Evolutionary conservation across 1,140 invertebrate species (phyloP), one percentile per base, ranked within the genome.

Genomic region (Leptoteleia sp.): DNA sequence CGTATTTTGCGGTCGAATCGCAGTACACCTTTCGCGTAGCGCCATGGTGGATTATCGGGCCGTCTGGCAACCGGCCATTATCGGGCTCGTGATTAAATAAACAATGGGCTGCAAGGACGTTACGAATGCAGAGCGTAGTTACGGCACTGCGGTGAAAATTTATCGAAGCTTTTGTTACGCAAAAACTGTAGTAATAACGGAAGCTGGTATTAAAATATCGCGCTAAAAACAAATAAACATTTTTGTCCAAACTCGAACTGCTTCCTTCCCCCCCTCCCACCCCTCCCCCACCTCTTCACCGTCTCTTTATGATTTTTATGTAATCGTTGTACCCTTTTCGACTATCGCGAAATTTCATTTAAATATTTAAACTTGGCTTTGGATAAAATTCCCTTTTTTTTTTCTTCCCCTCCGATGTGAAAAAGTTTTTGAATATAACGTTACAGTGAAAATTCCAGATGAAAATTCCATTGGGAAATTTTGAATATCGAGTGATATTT

Each of bases 41-140:
- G 71, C 45, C 37, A 40, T 62, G 45, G 42, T 72, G 68, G 78
- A 75, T 80, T 75, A 73, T 76, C 65, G 47, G 45, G 76, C 76
- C 55, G 78, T 75, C 75, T 83, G 82, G 82, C 82, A 81, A 33
- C 67, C 62, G 71, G 82, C 80, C 82, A 83, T 81, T 77, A 81
- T 77, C 75, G 76, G 81, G 57, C 75, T 78, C 77, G 73, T 82
- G 82, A 83, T 83, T 83, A 83, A 83, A 83, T 82, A 83, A 83
- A 82, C 81, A 83, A 83, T 81, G 67, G n/a, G 65, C 70, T 57
- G 71, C 61, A 55, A 79, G 76, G 68, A 73, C 68, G 68, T 80
- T 76, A 61, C 55, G 76, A 81, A 82, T 82, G 64, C 78, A 77
- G 81, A 81, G 76, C 67, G 76, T 72, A 50, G 61, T 67, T 67